Base-by-base conservation (phyloP, 2,888 invertebrate genomes). In the Odontothrips loti region DNA sequence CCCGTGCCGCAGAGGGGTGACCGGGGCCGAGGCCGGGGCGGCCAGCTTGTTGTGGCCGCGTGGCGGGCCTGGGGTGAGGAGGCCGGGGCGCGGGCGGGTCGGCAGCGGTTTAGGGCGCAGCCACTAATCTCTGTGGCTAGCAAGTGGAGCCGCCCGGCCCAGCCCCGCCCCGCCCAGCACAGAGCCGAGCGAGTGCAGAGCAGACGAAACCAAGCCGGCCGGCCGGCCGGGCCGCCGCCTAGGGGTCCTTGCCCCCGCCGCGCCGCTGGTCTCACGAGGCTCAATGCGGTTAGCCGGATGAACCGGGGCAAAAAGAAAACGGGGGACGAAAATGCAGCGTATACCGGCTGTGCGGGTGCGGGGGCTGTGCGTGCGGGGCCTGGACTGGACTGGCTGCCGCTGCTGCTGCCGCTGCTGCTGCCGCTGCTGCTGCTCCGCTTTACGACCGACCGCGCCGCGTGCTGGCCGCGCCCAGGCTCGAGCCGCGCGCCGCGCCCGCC, bases 101-200 rank as follows among this genome's bases (percentile, higher is more conserved):
- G 58, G 58, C 17, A 58, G 58, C 58, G 58, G 58, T 58, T 58
- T 58, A 58, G 58, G 58, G 58, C 58, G 51, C 51, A 17, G 68
- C 68, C 68, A 75, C 68, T 75, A 75, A 75, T 75, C 68, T 75
- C 68, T 75, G 68, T 27, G 68, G 68, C 68, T 75, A 75, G 68
- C 23, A 27, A 75, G 68, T 75, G 68, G 27, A 75, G 68, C 68
- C 23, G 68, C 12, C 68, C 27, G 27, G 68, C 4, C 27, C 68
- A 23, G 68, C 27, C 23, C 63, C 11, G 63, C 51, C 4, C 4
- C 1, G 51, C 51, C 1, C 15, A 51, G 51, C 51, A 10, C 15
- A 20, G 4, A 51, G 51, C 51, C 4, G 63, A n/a, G 63, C 63
- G 23, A 23, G 68, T 23, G 51, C 15, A 10, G 51, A 2, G 10